Conservation (phyloP, 1,140 invertebrate species). For the Formica selysi region DNA sequence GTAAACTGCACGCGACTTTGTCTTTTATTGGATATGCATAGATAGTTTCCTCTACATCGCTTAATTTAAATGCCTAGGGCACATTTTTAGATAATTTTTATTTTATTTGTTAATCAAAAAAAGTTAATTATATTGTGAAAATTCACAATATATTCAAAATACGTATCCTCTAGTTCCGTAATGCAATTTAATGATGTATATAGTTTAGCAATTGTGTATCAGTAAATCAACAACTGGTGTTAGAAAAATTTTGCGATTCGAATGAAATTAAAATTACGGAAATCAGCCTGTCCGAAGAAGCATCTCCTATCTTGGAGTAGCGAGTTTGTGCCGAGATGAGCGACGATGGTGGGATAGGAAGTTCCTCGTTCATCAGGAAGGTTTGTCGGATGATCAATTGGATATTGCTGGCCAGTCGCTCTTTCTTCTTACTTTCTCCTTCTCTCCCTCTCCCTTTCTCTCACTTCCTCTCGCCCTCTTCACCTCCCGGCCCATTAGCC, state of each 20-base stretch:
- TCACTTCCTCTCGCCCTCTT: slow-evolving; percentile 41
- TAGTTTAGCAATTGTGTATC: too few species aligned
- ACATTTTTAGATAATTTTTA: neutral
- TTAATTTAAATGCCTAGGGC: neutral
- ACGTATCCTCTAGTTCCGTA: neutral
- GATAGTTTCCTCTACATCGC: neutral
- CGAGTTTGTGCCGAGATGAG: slow-evolving; percentile 61
- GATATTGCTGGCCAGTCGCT: slow-evolving; percentile 81
- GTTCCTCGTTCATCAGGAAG: slow-evolving; percentile 80
- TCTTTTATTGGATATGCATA: neutral
- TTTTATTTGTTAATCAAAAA: neutral
- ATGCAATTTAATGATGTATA: neutral
- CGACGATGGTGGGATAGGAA: slow-evolving; percentile 72
- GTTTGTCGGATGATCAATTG: slow-evolving; percentile 84
- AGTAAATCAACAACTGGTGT: neutral
- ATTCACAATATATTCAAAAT: neutral
- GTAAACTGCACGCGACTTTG: neutral
- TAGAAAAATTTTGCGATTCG: neutral
- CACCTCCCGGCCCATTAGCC: slow-evolving; percentile 79
- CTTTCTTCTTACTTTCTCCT: slow-evolving; percentile 6
- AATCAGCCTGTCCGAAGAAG: slow-evolving; percentile 7
- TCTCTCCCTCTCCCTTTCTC: neutral
- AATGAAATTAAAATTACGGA: slow-evolving; percentile 33
- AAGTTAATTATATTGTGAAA: neutral
- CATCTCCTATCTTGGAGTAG: slow-evolving; percentile 35